These are phyloP conservation scores for Bombus superbus DNA, from an alignment of 1,140 invertebrate species.

Conservation along the genomic window DNA sequence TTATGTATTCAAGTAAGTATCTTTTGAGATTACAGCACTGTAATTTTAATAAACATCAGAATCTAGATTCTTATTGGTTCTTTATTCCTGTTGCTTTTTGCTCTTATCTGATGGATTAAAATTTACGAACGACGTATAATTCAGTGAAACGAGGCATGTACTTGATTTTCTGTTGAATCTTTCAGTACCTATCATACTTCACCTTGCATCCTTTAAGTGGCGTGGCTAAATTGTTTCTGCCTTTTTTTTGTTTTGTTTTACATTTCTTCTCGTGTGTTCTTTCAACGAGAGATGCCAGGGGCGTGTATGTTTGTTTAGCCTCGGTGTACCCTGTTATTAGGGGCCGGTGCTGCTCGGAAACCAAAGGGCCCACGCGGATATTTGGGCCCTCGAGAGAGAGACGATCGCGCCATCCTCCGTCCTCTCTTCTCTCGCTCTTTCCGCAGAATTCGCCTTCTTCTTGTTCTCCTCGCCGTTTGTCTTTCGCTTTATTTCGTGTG, in stretches of 20 bases:
- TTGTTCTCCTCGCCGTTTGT: background rate
- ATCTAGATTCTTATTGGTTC: background rate
- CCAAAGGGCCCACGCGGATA: conserved; percentile 73
- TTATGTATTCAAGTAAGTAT: background rate
- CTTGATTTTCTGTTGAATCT: conserved; percentile 25
- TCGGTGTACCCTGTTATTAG: conserved; percentile 81
- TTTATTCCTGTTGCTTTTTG: background rate
- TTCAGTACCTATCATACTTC: conserved; percentile 35
- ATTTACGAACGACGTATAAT: background rate
- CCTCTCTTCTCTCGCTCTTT: conserved; percentile 31
- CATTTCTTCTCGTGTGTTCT: conserved; percentile 72
- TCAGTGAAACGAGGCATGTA: background rate
- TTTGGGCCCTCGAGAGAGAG: conserved; percentile 58
- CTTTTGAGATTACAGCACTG: background rate
- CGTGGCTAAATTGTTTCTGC: conserved; percentile 49
- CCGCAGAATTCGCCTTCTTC: background rate
- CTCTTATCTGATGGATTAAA: background rate
- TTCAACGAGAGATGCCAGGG: conserved; percentile 80
- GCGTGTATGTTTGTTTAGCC: conserved; percentile 82
- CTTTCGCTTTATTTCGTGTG: conserved; percentile 20
- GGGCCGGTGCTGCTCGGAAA: conserved; percentile 69
- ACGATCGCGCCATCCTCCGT: conserved; percentile 62
- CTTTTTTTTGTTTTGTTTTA: conserved; percentile 22
- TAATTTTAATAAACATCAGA: conserved; percentile 5
- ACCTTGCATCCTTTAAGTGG: conserved; percentile 49